Base-by-base conservation (phyloP, 2,113 vertebrate genomes). In the Callocephalon fimbriatum region DNA sequence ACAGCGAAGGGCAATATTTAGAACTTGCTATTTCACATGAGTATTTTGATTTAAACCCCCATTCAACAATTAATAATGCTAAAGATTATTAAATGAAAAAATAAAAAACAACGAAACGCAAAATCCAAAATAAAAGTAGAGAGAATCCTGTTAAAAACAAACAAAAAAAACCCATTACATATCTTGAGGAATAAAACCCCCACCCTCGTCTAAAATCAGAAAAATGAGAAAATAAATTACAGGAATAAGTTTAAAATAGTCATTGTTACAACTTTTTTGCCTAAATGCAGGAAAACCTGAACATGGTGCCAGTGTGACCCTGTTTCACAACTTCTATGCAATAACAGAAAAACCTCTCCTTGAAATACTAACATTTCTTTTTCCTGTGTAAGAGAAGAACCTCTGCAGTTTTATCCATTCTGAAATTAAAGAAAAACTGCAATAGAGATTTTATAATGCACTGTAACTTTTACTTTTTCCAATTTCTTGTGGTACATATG, bases 101-200 rank as follows among this genome's bases (percentile, higher is more conserved):
- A n/a, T 45, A 0, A 59, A 85, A 40, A n/a, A 31, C 42, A 45
- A 19, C 18, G 32, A 62, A 7, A 47, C 0, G 17, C 7, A 2
- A 32, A 32, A 37, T 79, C 14, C 12, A 22, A 83, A 58, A n/a
- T 20, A 47, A 40, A 68, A 3, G 8, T 14, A 42, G 9, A 66
- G 3, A 75, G 3, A 78, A 75, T 54, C 6, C 17, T 44, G 20
- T 20, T 32, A 17, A 72, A 23, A n/a, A 27, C 29, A 54, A 54
- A 54, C 7, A 56, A 54, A 32, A 81, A 66, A 59, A n/a, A 22
- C 5, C 10, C 38, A 35, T 16, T 0, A 27, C 5, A 6, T 12
- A 23, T 14, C 11, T 71, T 32, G 7, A 42, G 12, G 32, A 70
- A 66, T 80, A 66, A 66, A 91, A 80, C 9, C 32, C 56, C 56